Evolutionary conservation across 2,113 vertebrate genomes (phyloP).

Genomic region (Acinonyx jubatus): DNA sequence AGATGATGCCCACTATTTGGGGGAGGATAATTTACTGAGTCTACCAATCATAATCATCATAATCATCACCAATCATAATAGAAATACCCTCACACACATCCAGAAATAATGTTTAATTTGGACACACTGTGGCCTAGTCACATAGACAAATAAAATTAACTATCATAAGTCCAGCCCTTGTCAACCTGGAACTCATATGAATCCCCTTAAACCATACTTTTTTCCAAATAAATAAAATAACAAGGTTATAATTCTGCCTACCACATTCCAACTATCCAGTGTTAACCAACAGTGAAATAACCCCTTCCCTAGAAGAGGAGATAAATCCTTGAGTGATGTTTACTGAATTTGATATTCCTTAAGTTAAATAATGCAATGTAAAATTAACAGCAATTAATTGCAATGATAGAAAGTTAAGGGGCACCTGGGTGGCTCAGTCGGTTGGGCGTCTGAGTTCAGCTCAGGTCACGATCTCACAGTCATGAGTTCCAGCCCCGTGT

Average conservation of each 20-base stretch:
- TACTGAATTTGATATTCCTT: background rate
- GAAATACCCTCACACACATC: background rate
- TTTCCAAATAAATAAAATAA: background rate
- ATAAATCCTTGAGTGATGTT: background rate
- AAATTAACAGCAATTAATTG: background rate
- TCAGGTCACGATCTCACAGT: too few species aligned
- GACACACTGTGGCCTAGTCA: background rate
- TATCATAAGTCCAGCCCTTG: background rate
- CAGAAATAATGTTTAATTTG: background rate
- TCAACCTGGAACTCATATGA: background rate
- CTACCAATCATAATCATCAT: background rate
- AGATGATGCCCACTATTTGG: background rate
- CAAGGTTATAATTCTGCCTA: background rate
- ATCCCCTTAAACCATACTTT: background rate
- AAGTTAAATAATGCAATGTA: background rate
- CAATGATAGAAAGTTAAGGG: background rate
- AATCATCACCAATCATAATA: too few species aligned
- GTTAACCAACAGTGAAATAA: background rate
- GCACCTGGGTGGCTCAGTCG: too few species aligned
- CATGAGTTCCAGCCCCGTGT: too few species aligned
- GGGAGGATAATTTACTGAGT: background rate
- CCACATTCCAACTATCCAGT: background rate
- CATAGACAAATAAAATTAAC: background rate
- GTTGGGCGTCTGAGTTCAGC: too few species aligned
- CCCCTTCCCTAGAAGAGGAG: background rate